Base-by-base conservation (phyloP, 2,113 vertebrate genomes). In the Lipotes vexillifer region DNA sequence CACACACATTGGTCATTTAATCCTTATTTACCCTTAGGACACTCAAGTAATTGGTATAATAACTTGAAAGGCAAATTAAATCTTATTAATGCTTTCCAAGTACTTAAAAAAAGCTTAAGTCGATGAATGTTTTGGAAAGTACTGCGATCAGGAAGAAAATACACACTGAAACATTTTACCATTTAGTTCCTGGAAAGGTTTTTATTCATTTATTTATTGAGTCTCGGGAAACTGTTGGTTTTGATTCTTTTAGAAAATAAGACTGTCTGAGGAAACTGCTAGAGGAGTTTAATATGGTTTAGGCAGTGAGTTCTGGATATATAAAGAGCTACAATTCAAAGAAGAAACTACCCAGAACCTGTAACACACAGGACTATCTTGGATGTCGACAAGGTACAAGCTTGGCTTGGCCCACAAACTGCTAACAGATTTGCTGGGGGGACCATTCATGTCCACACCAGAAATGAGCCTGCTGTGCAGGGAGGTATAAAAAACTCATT, bases 1-100 rank as follows among this genome's bases (percentile, higher is more conserved):
- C 96, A 96, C 38, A 29, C 41, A 38, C 33, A 8, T 46, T 96
- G 89, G 93, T 90, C 92, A 77, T 91, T 94, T 85, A 96, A 96
- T 97, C 93, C 69, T 93, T 97, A 96, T 74, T 92, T 93, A 97
- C 95, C 86, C 97, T 83, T 71, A 98, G 97, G 93, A 96, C 91
- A 81, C 95, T 93, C 81, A 82, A 98, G 75, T 97, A 98, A 98
- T 97, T 97, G 95, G 80, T 77, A 78, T 89, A 97, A 85, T 97
- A 98, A 98, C 46, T 66, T 97, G 83, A 95, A 97, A 88, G 95
- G 86, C 68, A 98, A 94, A 97, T 93, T 93, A 98, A 98, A 97
- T 84, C 69, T 91, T 98, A 97, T 93, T 96, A 96, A 75, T 33
- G 72, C 87, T 97, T 97, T 97, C 92, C 75, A 95, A 98, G 88